Conservation (phyloP, 2,888 invertebrate genomes). For the Nycteola revayana region DNA sequence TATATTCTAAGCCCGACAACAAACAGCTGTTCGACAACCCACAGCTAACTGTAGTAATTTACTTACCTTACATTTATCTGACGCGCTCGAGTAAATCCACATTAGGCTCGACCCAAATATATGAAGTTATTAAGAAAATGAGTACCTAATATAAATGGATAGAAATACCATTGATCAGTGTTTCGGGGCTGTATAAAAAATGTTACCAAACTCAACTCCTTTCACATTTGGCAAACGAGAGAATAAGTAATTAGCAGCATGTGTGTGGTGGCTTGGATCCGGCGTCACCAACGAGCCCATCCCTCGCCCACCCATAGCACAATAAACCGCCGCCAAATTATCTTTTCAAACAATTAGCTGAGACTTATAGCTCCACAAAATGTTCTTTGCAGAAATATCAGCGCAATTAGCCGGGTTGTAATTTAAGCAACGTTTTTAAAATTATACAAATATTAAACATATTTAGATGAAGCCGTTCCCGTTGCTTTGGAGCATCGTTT, state of each 20-base stretch:
- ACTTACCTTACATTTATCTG: too few species aligned
- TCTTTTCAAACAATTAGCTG: constrained; percentile 72
- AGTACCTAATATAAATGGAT: too few species aligned
- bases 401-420: constrained; percentile 37
- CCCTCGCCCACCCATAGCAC: constrained; percentile 53
- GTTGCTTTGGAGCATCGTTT: too few species aligned
- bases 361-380: constrained; percentile 60
- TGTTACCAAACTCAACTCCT: too few species aligned
- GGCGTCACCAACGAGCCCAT: constrained; percentile 58
- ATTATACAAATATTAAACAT: constrained; percentile 8
- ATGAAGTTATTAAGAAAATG: too few species aligned
- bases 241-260: constrained; percentile 64
- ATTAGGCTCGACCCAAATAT: too few species aligned
- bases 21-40: too few species aligned
- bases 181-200: too few species aligned
- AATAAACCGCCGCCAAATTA: constrained; percentile 72
- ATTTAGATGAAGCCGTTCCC: constrained; percentile 7
- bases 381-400: constrained; percentile 39
- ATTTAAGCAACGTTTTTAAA: constrained; percentile 43
- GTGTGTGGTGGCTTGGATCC: constrained; percentile 47
- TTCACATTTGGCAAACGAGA: constrained; percentile 19
- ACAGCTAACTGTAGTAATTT: too few species aligned
- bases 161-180: too few species aligned
- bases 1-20: too few species aligned
- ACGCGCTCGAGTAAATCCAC: too few species aligned